phyloP scores from a whole-genome alignment of 1,140 invertebrate genomes.

The Euwallacea fornicatus region DNA sequence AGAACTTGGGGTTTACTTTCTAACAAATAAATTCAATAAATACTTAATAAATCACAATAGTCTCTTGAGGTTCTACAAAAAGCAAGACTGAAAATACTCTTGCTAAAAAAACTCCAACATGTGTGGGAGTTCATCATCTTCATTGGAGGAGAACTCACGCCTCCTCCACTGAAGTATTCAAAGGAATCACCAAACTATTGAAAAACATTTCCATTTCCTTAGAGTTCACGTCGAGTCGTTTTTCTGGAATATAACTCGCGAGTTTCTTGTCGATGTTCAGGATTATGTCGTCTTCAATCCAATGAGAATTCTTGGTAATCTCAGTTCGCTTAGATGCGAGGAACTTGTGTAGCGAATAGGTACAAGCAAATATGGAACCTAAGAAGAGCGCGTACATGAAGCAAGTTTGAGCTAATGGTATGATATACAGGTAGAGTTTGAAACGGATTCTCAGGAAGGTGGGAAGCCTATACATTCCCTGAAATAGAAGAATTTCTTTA shows the following conservation, averaged over 20 bases:
- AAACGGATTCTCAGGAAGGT: slow-evolving; percentile 64
- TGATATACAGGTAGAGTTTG: slow-evolving; percentile 69
- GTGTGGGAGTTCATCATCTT: too few relatives aligned
- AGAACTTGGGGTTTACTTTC: too few relatives aligned
- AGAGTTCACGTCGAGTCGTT: slow-evolving; percentile 37
- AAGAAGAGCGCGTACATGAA: slow-evolving; percentile 63
- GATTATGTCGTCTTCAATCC: slow-evolving; percentile 45
- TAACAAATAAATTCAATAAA: too few relatives aligned
- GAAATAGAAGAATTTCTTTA: slow-evolving; percentile 35
- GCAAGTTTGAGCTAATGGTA: slow-evolving; percentile 63
- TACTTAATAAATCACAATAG: too few relatives aligned
- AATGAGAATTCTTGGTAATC: slow-evolving; percentile 29
- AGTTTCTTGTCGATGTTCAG: slow-evolving; percentile 45
- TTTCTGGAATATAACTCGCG: slow-evolving; percentile 44
- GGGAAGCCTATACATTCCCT: slow-evolving; percentile 72
- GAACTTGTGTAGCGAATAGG: slow-evolving; percentile 51
- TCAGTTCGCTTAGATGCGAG: slow-evolving; percentile 27
- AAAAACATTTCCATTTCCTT: slow-evolving; percentile 51
- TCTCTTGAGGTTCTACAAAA: too few relatives aligned
- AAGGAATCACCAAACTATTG: slow-evolving; percentile 46
- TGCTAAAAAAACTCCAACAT: too few relatives aligned
- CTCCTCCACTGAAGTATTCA: slow-evolving; percentile 20
- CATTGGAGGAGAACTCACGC: not conserved
- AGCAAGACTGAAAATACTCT: too few relatives aligned
- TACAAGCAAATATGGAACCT: slow-evolving; percentile 58